Evolutionary conservation across 2,888 invertebrate species (phyloP), one percentile per base, ranked within the genome.

Genomic region (Hirtodrosophila trivittata): DNA sequence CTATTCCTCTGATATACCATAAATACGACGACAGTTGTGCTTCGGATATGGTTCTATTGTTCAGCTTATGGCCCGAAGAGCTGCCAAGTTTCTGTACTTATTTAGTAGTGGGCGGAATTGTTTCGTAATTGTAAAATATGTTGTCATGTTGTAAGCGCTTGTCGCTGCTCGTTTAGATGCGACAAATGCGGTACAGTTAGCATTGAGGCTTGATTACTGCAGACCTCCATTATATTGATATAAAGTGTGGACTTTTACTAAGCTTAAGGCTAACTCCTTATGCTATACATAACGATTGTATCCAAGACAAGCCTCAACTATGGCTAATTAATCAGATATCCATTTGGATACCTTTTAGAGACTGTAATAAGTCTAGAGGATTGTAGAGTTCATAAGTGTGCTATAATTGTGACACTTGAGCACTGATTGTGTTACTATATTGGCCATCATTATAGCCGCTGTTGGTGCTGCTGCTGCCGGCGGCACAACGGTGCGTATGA

Each of bases 81-180:
- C 81, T 72, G 77, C 77, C 52, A 54, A 72, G 59, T 73, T 56
- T 64, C 50, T 42, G 35, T 65, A 54, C 25, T 28, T 52, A 52
- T 83, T 77, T 77, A 62, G 63, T 71, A 46, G 84, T 84, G 80
- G 84, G 80, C 82, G 82, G 71, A 71, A 85, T 81, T 66, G 82
- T 81, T 85, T 81, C 78, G 75, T 86, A 76, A 77, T 77, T 81
- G 82, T 78, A 75, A 81, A 75, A 84, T 84, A 78, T 81, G 78
- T 78, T 84, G 76, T 84, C 68, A 77, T 76, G 81, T 46, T 63
- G 63, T 51, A 74, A 70, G 71, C 56, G 68, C 52, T 67, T 67
- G 58, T 75, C 67, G 66, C 38, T 21, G 65, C 51, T 60, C 47
- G 55, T 59, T 71, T 67, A 72, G 72, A 65, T 69, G 81, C 75